Evolutionary conservation across 2,113 vertebrate species (phyloP).

Genomic region (Apteryx owenii): DNA sequence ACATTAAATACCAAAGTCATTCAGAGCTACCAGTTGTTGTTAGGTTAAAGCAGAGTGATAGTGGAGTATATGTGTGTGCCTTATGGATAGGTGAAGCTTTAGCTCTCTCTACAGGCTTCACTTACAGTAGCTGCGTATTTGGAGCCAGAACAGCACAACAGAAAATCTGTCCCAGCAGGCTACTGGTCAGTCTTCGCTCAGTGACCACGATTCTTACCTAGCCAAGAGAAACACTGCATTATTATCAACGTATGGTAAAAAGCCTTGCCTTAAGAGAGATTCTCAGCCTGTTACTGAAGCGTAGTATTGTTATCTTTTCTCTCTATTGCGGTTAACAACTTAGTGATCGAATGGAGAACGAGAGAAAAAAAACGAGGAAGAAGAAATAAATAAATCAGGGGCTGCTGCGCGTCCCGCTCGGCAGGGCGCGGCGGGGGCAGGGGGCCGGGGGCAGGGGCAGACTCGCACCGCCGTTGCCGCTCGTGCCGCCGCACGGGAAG

Average conservation of each 20-base stretch:
- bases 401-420: background rate
- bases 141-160: background rate
- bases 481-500: too few relatives aligned
- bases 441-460: too few relatives aligned
- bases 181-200: background rate
- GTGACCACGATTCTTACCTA: conserved; percentile 37
- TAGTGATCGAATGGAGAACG: background rate
- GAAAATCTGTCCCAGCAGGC: background rate
- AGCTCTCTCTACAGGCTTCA: conserved; percentile 67
- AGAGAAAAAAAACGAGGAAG: background rate
- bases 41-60: background rate
- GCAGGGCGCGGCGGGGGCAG: too few relatives aligned
- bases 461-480: too few relatives aligned
- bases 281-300: background rate
- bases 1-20: background rate
- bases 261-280: background rate
- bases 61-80: background rate
- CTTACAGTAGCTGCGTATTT: background rate
- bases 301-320: background rate
- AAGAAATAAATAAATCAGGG: background rate
- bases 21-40: background rate
- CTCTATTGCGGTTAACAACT: background rate
- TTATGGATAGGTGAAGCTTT: conserved; percentile 29
- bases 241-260: background rate
- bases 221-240: background rate